Percentiles rank a stretch among this genome's conserved stretches.
Conservation (phyloP, 1,140 invertebrate species). For the Anthonomus grandis region DNA sequence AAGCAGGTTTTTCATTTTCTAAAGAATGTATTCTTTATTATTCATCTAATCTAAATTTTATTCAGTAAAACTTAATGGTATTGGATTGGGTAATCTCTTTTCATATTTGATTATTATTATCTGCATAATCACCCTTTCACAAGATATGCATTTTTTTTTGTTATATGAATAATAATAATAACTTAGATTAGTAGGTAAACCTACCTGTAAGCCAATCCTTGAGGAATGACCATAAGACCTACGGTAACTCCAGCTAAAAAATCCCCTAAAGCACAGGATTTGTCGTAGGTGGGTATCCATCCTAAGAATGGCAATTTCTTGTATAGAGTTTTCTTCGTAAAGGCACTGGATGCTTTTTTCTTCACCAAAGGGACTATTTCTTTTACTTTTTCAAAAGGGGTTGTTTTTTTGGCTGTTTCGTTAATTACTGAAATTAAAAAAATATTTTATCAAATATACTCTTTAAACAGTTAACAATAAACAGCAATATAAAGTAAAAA, state of each 20-base stretch:
- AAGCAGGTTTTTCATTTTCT: too few relatives aligned
- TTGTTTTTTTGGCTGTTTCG: slow-evolving; percentile 5
- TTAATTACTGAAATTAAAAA: slow-evolving; percentile 27
- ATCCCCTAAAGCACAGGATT: slow-evolving; percentile 65
- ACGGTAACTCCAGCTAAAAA: slow-evolving; percentile 83
- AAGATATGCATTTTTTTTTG: background rate
- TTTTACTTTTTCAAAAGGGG: slow-evolving; percentile 13
- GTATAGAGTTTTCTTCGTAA: slow-evolving; percentile 66
- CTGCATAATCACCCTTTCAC: too few relatives aligned
- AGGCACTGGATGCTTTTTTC: slow-evolving; percentile 45
- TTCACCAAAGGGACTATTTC: slow-evolving; percentile 17
- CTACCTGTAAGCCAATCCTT: slow-evolving; percentile 42
- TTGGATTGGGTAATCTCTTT: too few relatives aligned
- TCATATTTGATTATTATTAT: background rate
- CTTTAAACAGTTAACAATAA: slow-evolving; percentile 17
- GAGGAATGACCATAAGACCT: slow-evolving; percentile 79
- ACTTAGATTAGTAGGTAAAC: background rate
- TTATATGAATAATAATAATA: too few relatives aligned
- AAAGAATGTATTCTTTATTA: too few relatives aligned
- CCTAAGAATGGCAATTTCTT: slow-evolving; percentile 66
- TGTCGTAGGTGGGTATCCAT: slow-evolving; percentile 72
- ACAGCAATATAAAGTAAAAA: too few relatives aligned
- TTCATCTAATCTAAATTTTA: too few relatives aligned
- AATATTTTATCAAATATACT: background rate
- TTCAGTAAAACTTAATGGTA: too few relatives aligned